A percentile compares a stretch with the other conserved stretches of the same genome.
phyloP scores from a whole-genome alignment of 1,140 invertebrate species.

The Drosophila sp. region DNA sequence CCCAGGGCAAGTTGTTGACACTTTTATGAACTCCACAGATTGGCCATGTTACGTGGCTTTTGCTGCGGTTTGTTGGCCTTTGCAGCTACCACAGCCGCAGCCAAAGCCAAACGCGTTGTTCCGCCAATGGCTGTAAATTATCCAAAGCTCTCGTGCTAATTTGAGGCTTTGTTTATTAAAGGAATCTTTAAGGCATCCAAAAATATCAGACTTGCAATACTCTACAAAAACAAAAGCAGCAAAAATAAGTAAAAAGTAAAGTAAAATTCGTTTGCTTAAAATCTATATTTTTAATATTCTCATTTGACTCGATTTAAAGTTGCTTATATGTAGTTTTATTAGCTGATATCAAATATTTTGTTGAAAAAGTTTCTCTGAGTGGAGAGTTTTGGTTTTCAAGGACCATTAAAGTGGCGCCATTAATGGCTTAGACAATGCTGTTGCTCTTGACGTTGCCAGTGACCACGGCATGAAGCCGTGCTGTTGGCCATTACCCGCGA shows the following conservation, averaged over 20 bases:
- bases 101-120: conserved; percentile 25
- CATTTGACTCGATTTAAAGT: neutral
- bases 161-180: conserved; percentile 40
- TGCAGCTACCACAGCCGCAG: conserved; percentile 47
- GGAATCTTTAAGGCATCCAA: neutral
- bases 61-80: conserved; percentile 72
- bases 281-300: no score
- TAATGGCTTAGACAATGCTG: conserved; percentile 27
- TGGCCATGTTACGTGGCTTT: conserved; percentile 79
- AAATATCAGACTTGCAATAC: neutral
- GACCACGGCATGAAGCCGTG: conserved; percentile 36
- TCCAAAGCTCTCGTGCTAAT: conserved; percentile 44
- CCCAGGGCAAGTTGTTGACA: conserved; percentile 73
- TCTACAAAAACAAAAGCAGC: no score
- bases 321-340: no score
- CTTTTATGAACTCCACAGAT: conserved; percentile 80
- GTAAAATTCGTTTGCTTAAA: no score
- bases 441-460: conserved; percentile 56
- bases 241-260: no score
- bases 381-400: neutral
- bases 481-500: neutral
- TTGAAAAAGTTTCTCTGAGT: neutral
- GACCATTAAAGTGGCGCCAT: conserved; percentile 12
- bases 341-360: neutral
- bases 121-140: conserved; percentile 32